phyloP scores from a whole-genome alignment of 2,797 vertebrate genomes.

The Characodon lateralis region DNA sequence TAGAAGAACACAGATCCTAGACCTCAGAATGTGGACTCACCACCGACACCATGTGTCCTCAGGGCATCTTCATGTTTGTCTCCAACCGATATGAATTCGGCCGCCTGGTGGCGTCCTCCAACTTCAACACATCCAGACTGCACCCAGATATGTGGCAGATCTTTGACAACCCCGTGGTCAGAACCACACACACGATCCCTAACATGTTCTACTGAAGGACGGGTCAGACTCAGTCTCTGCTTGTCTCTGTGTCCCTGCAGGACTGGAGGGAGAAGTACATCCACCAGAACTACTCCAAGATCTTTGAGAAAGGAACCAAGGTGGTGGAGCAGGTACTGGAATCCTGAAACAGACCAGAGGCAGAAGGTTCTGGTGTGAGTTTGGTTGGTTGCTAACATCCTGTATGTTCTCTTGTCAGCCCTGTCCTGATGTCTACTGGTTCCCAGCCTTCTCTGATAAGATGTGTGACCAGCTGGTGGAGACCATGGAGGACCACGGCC shows the following conservation, averaged over 20 bases:
- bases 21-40: not conserved
- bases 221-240: not conserved
- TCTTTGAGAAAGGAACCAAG: conserved; percentile 79
- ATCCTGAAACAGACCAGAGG: not conserved
- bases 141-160: conserved; percentile 93
- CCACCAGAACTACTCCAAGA: conserved; percentile 84
- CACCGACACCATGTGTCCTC: conserved; percentile 15
- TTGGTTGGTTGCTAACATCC: not conserved
- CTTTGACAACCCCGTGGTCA: conserved; percentile 88
- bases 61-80: conserved; percentile 90
- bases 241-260: conserved; percentile 62
- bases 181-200: not conserved
- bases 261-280: conserved; percentile 92
- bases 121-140: conserved; percentile 84
- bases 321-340: conserved; percentile 81
- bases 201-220: not conserved
- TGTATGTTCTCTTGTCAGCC: conserved; percentile 54
- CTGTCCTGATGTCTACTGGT: conserved; percentile 93
- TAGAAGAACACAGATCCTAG: not conserved
- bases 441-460: conserved; percentile 85
- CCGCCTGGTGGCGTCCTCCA: conserved; percentile 80
- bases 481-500: conserved; percentile 82
- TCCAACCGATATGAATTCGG: conserved; percentile 89
- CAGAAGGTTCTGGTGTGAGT: not conserved
- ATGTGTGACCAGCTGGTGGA: conserved; percentile 90